A percentile compares a stretch with the other conserved stretches of the same genome.
phyloP scores from a whole-genome alignment of 2,797 vertebrate genomes.

The Caiman crocodilus region DNA sequence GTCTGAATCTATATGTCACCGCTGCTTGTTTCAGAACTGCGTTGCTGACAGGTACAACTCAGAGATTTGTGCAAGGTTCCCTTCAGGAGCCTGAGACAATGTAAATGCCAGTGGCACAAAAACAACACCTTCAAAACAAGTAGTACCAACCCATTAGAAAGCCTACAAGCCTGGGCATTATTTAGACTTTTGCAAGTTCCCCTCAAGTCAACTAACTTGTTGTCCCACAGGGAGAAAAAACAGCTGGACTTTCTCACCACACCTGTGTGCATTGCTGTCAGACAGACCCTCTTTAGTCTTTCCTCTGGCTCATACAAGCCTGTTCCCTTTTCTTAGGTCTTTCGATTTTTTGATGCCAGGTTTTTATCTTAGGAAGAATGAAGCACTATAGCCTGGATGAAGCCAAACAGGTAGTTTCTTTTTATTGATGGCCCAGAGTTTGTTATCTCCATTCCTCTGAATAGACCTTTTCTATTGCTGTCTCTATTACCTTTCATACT shows the following conservation, averaged over 20 bases:
- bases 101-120: too few relatives aligned
- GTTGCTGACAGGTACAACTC: too few relatives aligned
- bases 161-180: too few relatives aligned
- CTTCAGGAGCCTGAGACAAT: too few relatives aligned
- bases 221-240: neutral
- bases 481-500: neutral
- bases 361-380: conserved; percentile 30
- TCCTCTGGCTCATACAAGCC: neutral
- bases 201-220: neutral
- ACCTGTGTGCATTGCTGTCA: neutral
- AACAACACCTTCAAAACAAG: too few relatives aligned
- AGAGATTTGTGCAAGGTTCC: too few relatives aligned
- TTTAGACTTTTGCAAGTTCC: neutral
- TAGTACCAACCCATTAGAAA: too few relatives aligned
- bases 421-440: neutral
- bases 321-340: neutral
- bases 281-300: neutral
- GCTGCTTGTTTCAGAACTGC: too few relatives aligned
- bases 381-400: neutral
- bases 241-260: neutral
- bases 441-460: neutral
- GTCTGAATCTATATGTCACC: too few relatives aligned
- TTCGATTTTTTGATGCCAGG: neutral
- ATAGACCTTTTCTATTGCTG: neutral
- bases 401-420: neutral